These are phyloP conservation scores for Meteorus colon DNA, from an alignment of 2,888 invertebrate species.

Conservation along the genomic window DNA sequence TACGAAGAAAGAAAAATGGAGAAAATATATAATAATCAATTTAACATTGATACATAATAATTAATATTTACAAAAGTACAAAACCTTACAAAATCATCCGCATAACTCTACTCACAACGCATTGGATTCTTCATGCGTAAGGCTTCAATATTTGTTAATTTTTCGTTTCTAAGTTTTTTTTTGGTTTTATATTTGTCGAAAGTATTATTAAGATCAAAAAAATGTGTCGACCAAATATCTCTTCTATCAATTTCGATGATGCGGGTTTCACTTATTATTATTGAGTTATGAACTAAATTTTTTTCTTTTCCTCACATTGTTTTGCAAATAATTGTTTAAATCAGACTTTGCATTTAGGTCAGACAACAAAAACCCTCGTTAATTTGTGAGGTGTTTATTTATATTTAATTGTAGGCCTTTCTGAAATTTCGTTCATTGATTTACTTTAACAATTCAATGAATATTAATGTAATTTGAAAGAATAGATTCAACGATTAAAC, in stretches of 20 bases:
- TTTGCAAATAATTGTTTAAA: slow-evolving; percentile 36
- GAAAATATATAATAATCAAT: slow-evolving; percentile 1
- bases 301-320: slow-evolving; percentile 25
- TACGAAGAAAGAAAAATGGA: neutral
- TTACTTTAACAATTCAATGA: slow-evolving; percentile 14
- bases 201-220: neutral
- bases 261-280: slow-evolving; percentile 45
- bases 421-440: slow-evolving; percentile 6
- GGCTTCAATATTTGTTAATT: slow-evolving; percentile 46
- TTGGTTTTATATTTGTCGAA: slow-evolving; percentile 21
- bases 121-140: slow-evolving; percentile 59
- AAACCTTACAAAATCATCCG: slow-evolving; percentile 70
- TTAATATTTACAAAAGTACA: slow-evolving; percentile 73
- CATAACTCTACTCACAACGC: neutral
- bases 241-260: slow-evolving; percentile 36
- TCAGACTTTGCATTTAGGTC: slow-evolving; percentile 50
- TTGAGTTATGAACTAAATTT: slow-evolving; percentile 42
- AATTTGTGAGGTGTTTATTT: neutral
- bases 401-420: slow-evolving; percentile 4
- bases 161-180: slow-evolving; percentile 34
- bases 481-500: neutral
- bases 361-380: slow-evolving; percentile 19
- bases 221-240: slow-evolving; percentile 21
- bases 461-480: slow-evolving; percentile 19
- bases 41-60: slow-evolving; percentile 42